phyloP scores from a whole-genome alignment of 2,888 invertebrate species.

The Cinara cedri region DNA sequence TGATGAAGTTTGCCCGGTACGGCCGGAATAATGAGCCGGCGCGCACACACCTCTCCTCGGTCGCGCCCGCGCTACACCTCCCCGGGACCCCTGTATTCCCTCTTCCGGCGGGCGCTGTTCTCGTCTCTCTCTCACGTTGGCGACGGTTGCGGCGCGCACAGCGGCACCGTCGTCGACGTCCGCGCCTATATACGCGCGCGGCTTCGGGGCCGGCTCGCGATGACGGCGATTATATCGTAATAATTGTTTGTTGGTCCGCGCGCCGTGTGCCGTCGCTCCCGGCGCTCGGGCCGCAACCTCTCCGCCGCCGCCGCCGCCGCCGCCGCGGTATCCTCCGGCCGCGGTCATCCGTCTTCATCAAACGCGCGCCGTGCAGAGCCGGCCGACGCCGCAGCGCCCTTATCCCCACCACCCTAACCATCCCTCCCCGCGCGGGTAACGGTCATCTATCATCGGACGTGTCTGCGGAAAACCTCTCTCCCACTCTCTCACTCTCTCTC shows the following conservation, averaged over 20 bases:
- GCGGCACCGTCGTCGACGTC: too few species aligned
- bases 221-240: slow-evolving; percentile 58
- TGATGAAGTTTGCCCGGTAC: slow-evolving; percentile 57
- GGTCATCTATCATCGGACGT: slow-evolving; percentile 48
- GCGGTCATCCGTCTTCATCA: slow-evolving; percentile 55
- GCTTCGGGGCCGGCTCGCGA: slow-evolving; percentile 59
- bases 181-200: slow-evolving; percentile 63
- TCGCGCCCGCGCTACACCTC: slow-evolving; percentile 65
- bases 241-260: slow-evolving; percentile 58
- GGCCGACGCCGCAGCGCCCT: not conserved
- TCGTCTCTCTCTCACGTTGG: slow-evolving; percentile 64
- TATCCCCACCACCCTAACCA: too few species aligned
- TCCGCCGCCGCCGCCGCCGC: too few species aligned
- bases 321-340: too few species aligned
- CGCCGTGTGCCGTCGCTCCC: not conserved
- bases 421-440: not conserved
- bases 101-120: slow-evolving; percentile 64
- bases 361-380: not conserved
- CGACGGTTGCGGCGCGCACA: slow-evolving; percentile 65
- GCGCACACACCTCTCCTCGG: slow-evolving; percentile 26
- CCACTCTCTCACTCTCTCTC: not conserved
- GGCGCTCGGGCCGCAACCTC: too few species aligned
- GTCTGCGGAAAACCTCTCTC: slow-evolving; percentile 40
- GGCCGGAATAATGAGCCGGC: slow-evolving; percentile 58
- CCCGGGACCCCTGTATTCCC: too few species aligned